phyloP scores from a whole-genome alignment of 2,797 vertebrate species.

The Eospalax fontanierii region DNA sequence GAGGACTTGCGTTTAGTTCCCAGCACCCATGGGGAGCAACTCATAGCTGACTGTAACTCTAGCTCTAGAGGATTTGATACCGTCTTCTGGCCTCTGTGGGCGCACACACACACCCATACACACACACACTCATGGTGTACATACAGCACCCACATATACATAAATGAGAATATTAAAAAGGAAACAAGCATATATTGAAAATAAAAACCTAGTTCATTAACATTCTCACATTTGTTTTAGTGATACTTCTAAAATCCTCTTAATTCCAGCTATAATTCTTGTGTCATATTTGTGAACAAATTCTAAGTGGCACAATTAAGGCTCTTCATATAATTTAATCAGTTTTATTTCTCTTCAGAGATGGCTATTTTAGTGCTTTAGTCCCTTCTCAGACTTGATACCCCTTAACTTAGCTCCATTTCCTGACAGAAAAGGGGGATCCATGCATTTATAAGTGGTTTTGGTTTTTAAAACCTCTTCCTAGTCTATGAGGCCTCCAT shows the following conservation, averaged over 20 bases:
- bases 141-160: background rate
- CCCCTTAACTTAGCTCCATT: background rate
- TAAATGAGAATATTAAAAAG: background rate
- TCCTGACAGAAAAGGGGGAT: conserved; percentile 13
- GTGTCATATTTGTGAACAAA: background rate
- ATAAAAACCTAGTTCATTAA: background rate
- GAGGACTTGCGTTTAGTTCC: background rate
- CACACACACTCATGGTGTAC: background rate
- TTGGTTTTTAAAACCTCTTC: background rate
- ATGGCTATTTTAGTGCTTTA: background rate
- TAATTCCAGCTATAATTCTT: background rate
- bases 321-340: background rate
- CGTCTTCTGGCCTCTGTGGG: background rate
- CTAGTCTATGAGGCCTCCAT: background rate
- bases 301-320: conserved; percentile 10
- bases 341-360: background rate
- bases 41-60: background rate
- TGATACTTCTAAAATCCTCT: background rate
- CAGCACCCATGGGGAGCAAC: background rate
- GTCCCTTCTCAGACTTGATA: background rate
- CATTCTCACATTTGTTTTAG: background rate
- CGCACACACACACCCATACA: background rate
- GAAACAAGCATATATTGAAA: background rate
- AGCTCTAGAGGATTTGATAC: background rate
- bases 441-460: background rate